Evolutionary conservation across 2,797 vertebrate genomes (phyloP).

Genomic region (Myioborus melanocephalus): DNA sequence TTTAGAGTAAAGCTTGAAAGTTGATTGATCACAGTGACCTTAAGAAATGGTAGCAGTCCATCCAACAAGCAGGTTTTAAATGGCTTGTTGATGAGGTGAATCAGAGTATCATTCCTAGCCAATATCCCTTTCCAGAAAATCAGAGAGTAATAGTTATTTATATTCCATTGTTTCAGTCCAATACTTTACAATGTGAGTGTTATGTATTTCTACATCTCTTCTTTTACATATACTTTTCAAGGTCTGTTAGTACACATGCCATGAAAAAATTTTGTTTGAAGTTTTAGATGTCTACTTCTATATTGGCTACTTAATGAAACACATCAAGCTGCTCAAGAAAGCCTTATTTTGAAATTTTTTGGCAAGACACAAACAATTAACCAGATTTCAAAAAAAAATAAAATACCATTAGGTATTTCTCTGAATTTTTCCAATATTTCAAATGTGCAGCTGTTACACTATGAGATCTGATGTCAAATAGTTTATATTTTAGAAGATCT

Average conservation of each 20-base stretch:
- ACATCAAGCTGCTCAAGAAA: neutral
- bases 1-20: neutral
- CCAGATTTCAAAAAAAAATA: neutral
- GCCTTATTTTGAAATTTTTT: neutral
- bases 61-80: neutral
- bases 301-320: neutral
- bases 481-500: neutral
- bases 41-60: neutral
- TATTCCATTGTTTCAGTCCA: neutral
- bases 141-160: neutral
- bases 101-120: neutral
- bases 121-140: constrained; percentile 6
- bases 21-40: neutral
- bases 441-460: neutral
- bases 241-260: neutral
- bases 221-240: neutral
- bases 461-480: neutral
- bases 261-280: neutral
- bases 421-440: neutral
- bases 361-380: neutral
- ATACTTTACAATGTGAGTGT: neutral
- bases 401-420: neutral
- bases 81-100: neutral
- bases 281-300: neutral
- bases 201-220: neutral